Evolutionary conservation across 2,888 invertebrate genomes (phyloP).

Genomic region (Lithophane socia): DNA sequence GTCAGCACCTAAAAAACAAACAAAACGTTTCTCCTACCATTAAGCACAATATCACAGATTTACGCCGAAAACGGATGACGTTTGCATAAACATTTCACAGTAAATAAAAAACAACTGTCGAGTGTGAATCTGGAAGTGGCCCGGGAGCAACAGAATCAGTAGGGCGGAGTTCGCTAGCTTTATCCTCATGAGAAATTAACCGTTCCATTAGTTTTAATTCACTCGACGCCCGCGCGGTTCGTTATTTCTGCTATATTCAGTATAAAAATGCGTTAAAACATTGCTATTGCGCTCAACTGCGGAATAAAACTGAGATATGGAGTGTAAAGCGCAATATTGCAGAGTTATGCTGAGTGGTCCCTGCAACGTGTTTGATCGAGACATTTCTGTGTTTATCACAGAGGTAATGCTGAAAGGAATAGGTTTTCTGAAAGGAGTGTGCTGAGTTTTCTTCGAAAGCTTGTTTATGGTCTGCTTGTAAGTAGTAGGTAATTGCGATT

Average conservation of each 20-base stretch:
- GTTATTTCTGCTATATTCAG: constrained; percentile 85
- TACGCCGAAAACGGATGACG: constrained; percentile 45
- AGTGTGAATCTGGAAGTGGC: constrained; percentile 59
- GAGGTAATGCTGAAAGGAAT: constrained; percentile 33
- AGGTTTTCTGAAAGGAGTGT: constrained; percentile 9
- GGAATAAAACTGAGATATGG: constrained; percentile 78
- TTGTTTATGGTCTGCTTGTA: neutral
- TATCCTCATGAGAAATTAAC: constrained; percentile 90
- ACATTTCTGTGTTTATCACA: constrained; percentile 50
- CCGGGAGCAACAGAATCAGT: constrained; percentile 72
- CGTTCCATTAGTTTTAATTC: constrained; percentile 90
- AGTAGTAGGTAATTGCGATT: neutral
- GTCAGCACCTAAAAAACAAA: constrained; percentile 37
- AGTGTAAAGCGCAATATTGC: constrained; percentile 72
- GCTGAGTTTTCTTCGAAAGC: neutral
- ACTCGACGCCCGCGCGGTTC: constrained; percentile 83
- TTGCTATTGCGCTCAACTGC: constrained; percentile 74
- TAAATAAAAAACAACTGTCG: constrained; percentile 64
- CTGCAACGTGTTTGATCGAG: constrained; percentile 56
- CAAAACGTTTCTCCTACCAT: constrained; percentile 27
- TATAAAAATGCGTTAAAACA: constrained; percentile 85
- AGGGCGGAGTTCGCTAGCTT: constrained; percentile 80
- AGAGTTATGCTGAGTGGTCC: constrained; percentile 64
- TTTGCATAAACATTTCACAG: constrained; percentile 61
- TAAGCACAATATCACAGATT: constrained; percentile 53